phyloP scores from a whole-genome alignment of 2,888 invertebrate genomes.

The Scrobipalpa atriplicella region DNA sequence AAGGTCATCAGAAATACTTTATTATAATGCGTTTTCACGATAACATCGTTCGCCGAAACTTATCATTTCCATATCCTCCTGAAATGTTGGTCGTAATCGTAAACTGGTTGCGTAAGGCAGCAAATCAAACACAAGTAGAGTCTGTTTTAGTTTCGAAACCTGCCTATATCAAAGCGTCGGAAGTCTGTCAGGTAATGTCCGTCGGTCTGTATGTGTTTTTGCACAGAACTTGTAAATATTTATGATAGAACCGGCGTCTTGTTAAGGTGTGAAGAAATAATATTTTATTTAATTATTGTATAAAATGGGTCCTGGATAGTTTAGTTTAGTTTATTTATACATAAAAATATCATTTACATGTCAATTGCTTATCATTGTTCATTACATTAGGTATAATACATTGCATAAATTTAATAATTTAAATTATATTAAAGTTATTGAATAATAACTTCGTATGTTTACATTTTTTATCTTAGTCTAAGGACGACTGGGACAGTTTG shows the following conservation, averaged over 20 bases:
- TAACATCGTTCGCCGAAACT: background rate
- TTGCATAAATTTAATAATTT: too few relatives aligned
- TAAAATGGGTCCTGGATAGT: too few relatives aligned
- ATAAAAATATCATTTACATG: too few relatives aligned
- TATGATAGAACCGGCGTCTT: background rate
- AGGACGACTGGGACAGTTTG: too few relatives aligned
- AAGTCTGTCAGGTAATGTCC: constrained; percentile 31
- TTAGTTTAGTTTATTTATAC: too few relatives aligned
- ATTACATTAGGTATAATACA: too few relatives aligned
- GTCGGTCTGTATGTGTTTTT: constrained; percentile 20
- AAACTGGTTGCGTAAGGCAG: constrained; percentile 11
- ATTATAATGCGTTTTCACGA: background rate
- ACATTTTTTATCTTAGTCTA: too few relatives aligned
- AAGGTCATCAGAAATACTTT: background rate
- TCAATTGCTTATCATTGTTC: too few relatives aligned
- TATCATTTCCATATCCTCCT: background rate
- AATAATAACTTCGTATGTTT: too few relatives aligned
- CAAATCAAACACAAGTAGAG: constrained; percentile 13
- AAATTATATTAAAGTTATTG: too few relatives aligned
- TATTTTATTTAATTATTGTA: too few relatives aligned
- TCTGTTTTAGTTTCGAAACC: constrained; percentile 23
- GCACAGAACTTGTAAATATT: background rate
- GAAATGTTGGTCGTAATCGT: background rate
- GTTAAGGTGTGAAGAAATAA: too few relatives aligned
- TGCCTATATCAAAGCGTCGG: constrained; percentile 28